phyloP scores from a whole-genome alignment of 2,113 vertebrate genomes.

The Choloepus hoffmanni region DNA sequence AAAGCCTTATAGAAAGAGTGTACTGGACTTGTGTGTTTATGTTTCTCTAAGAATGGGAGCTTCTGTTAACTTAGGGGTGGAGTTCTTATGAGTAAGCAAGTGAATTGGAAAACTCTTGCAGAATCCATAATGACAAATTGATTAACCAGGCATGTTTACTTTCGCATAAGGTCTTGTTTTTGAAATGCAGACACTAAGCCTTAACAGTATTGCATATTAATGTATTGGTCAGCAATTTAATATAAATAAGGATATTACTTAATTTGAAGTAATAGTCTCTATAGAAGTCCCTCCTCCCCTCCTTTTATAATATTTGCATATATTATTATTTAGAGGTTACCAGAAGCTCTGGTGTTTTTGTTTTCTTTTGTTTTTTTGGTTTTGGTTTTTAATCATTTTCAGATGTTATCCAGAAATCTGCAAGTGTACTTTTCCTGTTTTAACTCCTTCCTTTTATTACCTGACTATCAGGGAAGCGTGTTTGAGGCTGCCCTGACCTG shows the following conservation, averaged over 20 bases:
- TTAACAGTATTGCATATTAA: constrained; percentile 68
- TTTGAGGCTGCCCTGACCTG: constrained; percentile 91
- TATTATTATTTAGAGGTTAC: constrained; percentile 86
- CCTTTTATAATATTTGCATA: constrained; percentile 74
- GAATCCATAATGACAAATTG: constrained; percentile 70
- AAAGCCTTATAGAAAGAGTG: constrained; percentile 87
- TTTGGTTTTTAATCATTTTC: constrained; percentile 84
- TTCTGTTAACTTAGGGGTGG: constrained; percentile 89
- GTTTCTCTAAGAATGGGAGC: constrained; percentile 84
- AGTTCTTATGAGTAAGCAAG: constrained; percentile 60
- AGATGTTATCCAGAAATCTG: constrained; percentile 89
- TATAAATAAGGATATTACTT: constrained; percentile 47
- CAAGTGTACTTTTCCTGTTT: constrained; percentile 90
- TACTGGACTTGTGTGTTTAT: constrained; percentile 79
- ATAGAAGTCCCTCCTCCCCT: constrained; percentile 60
- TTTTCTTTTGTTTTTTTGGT: constrained; percentile 63
- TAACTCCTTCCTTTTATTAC: constrained; percentile 97
- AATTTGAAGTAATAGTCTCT: constrained; percentile 78
- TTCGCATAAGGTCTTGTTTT: constrained; percentile 60
- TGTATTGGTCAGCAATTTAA: constrained; percentile 63
- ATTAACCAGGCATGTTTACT: constrained; percentile 28
- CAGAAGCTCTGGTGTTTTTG: constrained; percentile 88
- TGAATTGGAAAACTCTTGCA: constrained; percentile 76
- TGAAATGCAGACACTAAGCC: constrained; percentile 69
- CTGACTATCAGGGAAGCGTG: constrained; percentile 97